Evolutionary conservation across 1,140 invertebrate genomes (phyloP), one percentile per base, ranked within the genome.

Genomic region (Fopius arisanus): DNA sequence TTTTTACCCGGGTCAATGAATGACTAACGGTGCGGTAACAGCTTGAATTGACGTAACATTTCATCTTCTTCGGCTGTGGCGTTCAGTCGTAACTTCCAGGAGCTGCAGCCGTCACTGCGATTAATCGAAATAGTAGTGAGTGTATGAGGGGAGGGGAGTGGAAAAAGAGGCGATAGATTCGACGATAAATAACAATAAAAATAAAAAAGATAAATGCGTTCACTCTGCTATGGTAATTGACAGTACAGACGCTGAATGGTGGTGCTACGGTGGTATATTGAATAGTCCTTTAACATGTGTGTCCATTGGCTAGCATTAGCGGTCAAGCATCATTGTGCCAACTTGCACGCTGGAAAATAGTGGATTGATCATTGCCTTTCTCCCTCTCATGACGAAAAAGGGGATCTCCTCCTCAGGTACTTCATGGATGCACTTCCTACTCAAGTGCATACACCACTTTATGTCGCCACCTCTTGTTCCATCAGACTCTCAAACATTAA

Each of bases 1-100:
- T n/a, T n/a, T n/a, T n/a, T 59, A 7, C 26, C 54, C 23, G 14
- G 54, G 26, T 59, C 54, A 19, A 65, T 65, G 29, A 31, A 65
- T 65, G 28, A 65, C n/a, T 65, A 65, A 65, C 62, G 62, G 62
- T 33, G 40, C 10, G 43, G 7, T 51, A 70, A 31, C 28, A 28
- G 19, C 10, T 67, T 41, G n/a, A 62, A 31, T 70, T 70, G 68
- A 70, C 68, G 26, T 70, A 62, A 62, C 51, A 16, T 70, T 59
- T 70, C 68, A 62, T 70, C 48, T 70, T 70, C 23, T 59, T 62
- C 19, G 68, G 54, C 19, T 59, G 31, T 41, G 21, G 31, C 10
- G n/a, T 67, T 19, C 31, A 37, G 37, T 14, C 16, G 63, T 10
- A 67, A 26, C 33, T 67, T 43, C 19, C 33, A 67, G 14, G 43